Evolutionary conservation across 1,140 invertebrate species (phyloP).

Genomic region (Zophobas atratus): DNA sequence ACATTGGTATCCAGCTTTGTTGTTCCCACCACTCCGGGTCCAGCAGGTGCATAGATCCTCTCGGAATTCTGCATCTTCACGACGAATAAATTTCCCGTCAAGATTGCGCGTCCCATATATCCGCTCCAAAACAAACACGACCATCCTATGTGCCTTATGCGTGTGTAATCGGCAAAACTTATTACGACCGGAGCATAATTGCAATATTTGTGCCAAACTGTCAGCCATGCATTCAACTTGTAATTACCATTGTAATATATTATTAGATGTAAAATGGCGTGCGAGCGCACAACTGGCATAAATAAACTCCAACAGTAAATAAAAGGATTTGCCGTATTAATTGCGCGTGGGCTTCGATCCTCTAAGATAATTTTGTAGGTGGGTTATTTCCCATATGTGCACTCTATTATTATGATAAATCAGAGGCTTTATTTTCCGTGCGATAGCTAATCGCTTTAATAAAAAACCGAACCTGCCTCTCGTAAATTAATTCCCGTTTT

Average conservation of each 20-base stretch:
- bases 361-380: constrained; percentile 39
- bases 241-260: constrained; percentile 41
- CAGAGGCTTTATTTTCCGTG: constrained; percentile 19
- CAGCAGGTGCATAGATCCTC: too few relatives aligned
- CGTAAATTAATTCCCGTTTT: background rate
- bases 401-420: constrained; percentile 31
- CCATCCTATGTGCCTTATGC: background rate
- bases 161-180: constrained; percentile 36
- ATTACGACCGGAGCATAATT: constrained; percentile 28
- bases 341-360: constrained; percentile 30
- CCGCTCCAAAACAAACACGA: constrained; percentile 28
- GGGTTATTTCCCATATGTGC: constrained; percentile 23
- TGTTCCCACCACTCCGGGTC: too few relatives aligned
- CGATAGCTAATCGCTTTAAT: background rate
- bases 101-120: constrained; percentile 22
- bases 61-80: constrained; percentile 19
- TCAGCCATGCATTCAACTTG: constrained; percentile 38
- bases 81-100: constrained; percentile 22
- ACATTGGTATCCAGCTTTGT: too few relatives aligned
- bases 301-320: constrained; percentile 33
- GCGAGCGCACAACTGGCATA: constrained; percentile 25
- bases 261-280: constrained; percentile 33
- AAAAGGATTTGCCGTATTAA: constrained; percentile 28
- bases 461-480: background rate
- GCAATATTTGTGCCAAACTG: constrained; percentile 40